phyloP scores from a whole-genome alignment of 2,888 invertebrate species.

The Ophion costatus region DNA sequence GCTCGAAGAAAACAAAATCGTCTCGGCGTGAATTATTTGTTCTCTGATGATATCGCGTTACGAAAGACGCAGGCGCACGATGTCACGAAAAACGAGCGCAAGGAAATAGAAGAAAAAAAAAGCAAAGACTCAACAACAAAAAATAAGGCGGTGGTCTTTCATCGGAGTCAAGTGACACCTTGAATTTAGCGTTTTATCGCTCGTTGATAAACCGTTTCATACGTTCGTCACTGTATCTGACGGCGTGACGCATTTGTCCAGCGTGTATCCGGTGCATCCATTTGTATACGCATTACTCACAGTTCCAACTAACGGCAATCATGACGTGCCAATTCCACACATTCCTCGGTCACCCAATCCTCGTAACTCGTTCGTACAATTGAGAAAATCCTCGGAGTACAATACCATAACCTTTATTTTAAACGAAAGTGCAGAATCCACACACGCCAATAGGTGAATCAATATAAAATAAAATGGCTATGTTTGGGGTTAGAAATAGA shows the following conservation, averaged over 20 bases:
- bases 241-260: neutral
- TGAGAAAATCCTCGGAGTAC: too few relatives aligned
- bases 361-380: too few relatives aligned
- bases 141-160: neutral
- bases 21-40: conserved; percentile 1
- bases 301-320: neutral
- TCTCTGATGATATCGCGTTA: neutral
- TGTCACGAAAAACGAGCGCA: neutral
- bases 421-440: too few relatives aligned
- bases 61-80: neutral
- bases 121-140: neutral
- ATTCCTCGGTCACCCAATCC: neutral
- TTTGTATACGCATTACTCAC: neutral
- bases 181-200: neutral
- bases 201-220: neutral
- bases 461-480: too few relatives aligned
- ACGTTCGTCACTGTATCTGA: neutral
- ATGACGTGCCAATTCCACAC: neutral
- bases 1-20: conserved; percentile 16
- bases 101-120: neutral
- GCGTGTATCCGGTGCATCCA: neutral
- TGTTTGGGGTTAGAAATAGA: too few relatives aligned
- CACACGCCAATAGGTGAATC: too few relatives aligned
- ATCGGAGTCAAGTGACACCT: neutral
- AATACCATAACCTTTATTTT: too few relatives aligned